Percentiles rank a stretch among this genome's conserved stretches.
phyloP scores from a whole-genome alignment of 2,888 invertebrate species.

The Sphaerophoria rueppellii region DNA sequence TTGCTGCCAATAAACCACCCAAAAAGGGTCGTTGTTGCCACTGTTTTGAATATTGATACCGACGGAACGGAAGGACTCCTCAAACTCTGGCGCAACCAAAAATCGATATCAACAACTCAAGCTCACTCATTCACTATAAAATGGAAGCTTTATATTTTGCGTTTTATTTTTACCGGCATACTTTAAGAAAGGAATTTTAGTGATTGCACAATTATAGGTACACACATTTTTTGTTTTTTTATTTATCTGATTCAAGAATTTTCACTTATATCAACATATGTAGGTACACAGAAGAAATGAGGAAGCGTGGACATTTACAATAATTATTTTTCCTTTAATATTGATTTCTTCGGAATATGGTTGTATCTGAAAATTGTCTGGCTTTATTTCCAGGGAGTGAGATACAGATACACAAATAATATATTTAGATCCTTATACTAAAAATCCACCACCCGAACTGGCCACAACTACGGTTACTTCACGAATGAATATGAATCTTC shows the following conservation, averaged over 20 bases:
- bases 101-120: constrained; percentile 68
- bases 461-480: constrained; percentile 55
- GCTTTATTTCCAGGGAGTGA: constrained; percentile 53
- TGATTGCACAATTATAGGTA: constrained; percentile 2
- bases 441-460: constrained; percentile 65
- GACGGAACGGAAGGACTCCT: constrained; percentile 62
- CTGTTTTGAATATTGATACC: constrained; percentile 16
- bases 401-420: constrained; percentile 56
- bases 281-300: constrained; percentile 12
- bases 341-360: neutral
- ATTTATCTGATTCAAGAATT: too few relatives aligned
- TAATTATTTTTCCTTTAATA: neutral
- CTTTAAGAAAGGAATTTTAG: constrained; percentile 25
- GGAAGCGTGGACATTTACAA: neutral
- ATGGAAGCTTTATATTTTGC: constrained; percentile 50
- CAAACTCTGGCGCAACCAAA: constrained; percentile 46
- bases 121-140: constrained; percentile 68
- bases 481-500: constrained; percentile 54
- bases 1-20: constrained; percentile 50
- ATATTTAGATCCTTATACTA: constrained; percentile 48
- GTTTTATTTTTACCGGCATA: constrained; percentile 68
- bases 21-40: constrained; percentile 51
- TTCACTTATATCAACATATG: too few relatives aligned
- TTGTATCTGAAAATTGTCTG: constrained; percentile 52
- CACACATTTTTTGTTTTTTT: neutral